These are phyloP conservation scores for Tuberolachnus salignus DNA, from an alignment of 2,888 invertebrate species.

Conservation along the genomic window DNA sequence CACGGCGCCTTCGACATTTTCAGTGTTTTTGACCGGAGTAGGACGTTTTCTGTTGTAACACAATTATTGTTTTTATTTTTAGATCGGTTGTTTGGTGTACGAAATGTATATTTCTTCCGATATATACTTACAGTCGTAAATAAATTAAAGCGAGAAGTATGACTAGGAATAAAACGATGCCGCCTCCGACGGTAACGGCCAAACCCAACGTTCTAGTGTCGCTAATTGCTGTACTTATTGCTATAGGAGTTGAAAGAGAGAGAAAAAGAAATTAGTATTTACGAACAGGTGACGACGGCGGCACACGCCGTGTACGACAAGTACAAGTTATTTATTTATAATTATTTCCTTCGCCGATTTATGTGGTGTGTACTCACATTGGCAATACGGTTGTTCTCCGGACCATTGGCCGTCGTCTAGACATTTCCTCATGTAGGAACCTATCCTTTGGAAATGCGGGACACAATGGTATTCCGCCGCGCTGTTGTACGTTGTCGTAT, in stretches of 20 bases:
- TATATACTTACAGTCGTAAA: conserved; percentile 75
- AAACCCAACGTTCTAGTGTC: conserved; percentile 77
- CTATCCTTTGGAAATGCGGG: conserved; percentile 80
- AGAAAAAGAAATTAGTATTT: not conserved
- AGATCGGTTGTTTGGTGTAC: not conserved
- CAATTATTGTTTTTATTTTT: conserved; percentile 7
- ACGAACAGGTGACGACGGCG: too few species aligned
- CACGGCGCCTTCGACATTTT: conserved; percentile 85
- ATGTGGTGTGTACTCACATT: conserved; percentile 67
- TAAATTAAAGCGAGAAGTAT: conserved; percentile 81
- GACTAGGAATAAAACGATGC: conserved; percentile 78
- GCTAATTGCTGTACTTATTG: conserved; percentile 72
- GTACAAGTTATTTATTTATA: too few species aligned
- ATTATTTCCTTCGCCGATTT: too few species aligned
- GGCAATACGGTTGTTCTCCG: conserved; percentile 83
- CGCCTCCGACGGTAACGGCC: conserved; percentile 83
- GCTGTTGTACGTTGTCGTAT: conserved; percentile 81
- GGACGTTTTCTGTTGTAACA: conserved; percentile 73
- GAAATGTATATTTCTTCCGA: too few species aligned
- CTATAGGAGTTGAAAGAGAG: conserved; percentile 60
- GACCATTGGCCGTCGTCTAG: conserved; percentile 85
- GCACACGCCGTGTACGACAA: too few species aligned
- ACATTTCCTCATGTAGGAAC: conserved; percentile 83
- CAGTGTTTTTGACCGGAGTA: conserved; percentile 85
- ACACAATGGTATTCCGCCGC: conserved; percentile 89